A percentile compares a stretch with the other conserved stretches of the same genome.
Conservation (phyloP, 1,140 invertebrate species). For the Venustaconcha ellipsiformis region DNA sequence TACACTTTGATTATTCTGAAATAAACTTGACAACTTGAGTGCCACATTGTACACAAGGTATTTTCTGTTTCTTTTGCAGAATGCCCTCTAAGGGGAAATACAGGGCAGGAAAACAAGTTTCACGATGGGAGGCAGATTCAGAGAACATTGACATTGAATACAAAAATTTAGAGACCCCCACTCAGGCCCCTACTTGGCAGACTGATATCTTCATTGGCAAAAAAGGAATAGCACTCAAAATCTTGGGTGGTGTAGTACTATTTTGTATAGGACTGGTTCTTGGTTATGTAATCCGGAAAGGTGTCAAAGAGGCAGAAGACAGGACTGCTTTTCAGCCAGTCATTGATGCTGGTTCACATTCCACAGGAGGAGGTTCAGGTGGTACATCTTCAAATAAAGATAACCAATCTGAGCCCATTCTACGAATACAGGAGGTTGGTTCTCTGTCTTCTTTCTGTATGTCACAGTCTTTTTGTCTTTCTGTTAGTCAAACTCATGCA, state of each 20-base stretch:
- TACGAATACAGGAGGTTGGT: no score
- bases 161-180: conserved; percentile 52
- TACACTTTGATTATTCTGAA: no score
- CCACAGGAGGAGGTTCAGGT: no score
- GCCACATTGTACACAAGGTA: neutral
- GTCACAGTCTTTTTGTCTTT: no score
- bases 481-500: no score
- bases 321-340: neutral
- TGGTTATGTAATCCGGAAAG: conserved; percentile 16
- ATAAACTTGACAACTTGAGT: no score
- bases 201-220: conserved; percentile 12
- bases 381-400: no score
- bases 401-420: no score
- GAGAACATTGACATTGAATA: conserved; percentile 66
- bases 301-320: neutral
- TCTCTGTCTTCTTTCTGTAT: no score
- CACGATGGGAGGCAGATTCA: conserved; percentile 61
- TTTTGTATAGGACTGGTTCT: conserved; percentile 24
- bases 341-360: no score
- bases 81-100: conserved; percentile 57
- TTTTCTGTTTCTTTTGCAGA: conserved; percentile 38
- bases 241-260: conserved; percentile 9
- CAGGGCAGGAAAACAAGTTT: conserved; percentile 59
- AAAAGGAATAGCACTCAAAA: conserved; percentile 20
- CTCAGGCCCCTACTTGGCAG: neutral